These are phyloP conservation scores for Silurus asotus DNA, from an alignment of 2,113 vertebrate genomes.

Conservation along the genomic window DNA sequence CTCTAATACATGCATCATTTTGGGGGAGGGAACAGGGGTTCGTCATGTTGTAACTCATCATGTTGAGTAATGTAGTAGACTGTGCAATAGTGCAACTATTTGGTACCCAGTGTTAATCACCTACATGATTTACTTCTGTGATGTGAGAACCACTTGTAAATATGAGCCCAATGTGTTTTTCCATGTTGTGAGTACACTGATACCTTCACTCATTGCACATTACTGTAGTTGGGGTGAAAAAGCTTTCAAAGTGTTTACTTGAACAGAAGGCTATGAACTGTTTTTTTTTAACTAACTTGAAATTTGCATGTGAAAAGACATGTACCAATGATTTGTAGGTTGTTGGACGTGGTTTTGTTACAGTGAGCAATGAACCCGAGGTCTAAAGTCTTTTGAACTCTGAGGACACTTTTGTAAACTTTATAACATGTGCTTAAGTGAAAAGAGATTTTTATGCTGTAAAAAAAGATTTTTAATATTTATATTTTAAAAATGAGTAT, in stretches of 20 bases:
- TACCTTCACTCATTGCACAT: conserved; percentile 26
- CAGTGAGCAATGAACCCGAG: conserved; percentile 59
- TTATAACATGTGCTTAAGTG: conserved; percentile 73
- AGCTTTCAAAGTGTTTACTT: conserved; percentile 52
- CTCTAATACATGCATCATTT: background rate
- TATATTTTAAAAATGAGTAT: conserved; percentile 65
- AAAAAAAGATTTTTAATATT: conserved; percentile 77
- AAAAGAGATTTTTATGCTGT: conserved; percentile 79
- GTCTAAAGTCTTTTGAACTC: conserved; percentile 35
- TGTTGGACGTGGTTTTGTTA: conserved; percentile 65
- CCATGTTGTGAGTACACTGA: conserved; percentile 24
- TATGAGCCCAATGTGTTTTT: conserved; percentile 39
- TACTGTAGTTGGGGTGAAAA: conserved; percentile 47
- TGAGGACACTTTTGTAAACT: conserved; percentile 70
- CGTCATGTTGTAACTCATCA: conserved; percentile 27
- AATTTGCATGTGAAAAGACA: conserved; percentile 68
- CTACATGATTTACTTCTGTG: conserved; percentile 9
- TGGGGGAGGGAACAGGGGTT: background rate
- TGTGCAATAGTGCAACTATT: conserved; percentile 37
- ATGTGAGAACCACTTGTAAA: conserved; percentile 39
- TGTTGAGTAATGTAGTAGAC: conserved; percentile 28
- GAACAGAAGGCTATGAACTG: conserved; percentile 62
- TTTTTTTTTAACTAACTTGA: conserved; percentile 57
- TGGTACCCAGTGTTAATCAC: conserved; percentile 11
- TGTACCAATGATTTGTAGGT: conserved; percentile 31